Evolutionary conservation across 2,888 invertebrate genomes (phyloP), one percentile per base, ranked within the genome.

Genomic region (Periphyllus acericola): DNA sequence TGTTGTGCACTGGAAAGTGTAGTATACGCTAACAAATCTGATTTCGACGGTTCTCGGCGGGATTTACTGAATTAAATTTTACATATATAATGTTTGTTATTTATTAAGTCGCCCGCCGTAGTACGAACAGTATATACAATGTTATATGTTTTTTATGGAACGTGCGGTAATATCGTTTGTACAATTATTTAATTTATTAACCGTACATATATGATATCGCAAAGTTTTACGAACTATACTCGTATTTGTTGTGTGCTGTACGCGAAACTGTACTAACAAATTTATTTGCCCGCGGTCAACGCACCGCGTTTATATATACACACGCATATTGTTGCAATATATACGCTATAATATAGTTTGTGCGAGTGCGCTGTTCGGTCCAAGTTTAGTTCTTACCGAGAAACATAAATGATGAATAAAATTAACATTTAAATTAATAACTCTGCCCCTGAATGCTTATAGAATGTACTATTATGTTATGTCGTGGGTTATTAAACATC

Each of bases 401-500:
- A 78, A 52, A 52, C 52, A 78, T 78, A 78, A 78, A 78, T 55
- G 55, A 78, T 25, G 32, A 52, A 55, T 52, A 29, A 32, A 78
- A 78, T 78, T 78, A 52, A 52, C 46, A 78, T 78, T 78, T 78
- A 29, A 55, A 78, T 52, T 52, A 78, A 78, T 76, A 52, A 72
- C 34, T 36, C 72, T 29, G 21, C 21, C 3, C 46, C 60, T 6
- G 25, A 21, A 60, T 60, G 60, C 5, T 60, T 46, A 14, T 46
- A 14, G 14, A 46, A 60, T 60, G 21, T 8, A 60, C 21, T 60
- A 46, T 14, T 46, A 46, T 46, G 46, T 46, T 46, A 9, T 52
- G 52, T 52, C 2, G 68, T 8, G 29, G 29, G 68, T 68, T 68
- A 68, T 68, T 68, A 68, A 68, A 6, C 3, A 21, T 3, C 68